Base-by-base conservation (phyloP, 2,113 vertebrate species). In the Cyrtonyx montezumae region DNA sequence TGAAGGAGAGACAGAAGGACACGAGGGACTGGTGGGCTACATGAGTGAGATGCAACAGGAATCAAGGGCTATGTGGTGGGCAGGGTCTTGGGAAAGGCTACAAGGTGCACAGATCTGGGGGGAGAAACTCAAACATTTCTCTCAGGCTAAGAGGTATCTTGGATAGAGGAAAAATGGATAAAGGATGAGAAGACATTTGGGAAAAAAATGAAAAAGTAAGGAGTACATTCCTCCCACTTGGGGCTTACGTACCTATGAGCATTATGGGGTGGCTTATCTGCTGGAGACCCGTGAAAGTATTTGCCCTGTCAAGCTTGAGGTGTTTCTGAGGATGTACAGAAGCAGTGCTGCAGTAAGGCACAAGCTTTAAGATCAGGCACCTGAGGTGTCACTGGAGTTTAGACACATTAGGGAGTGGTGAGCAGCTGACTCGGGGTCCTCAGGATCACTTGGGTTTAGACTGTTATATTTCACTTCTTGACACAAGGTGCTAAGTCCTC, bases 391-490 rank as follows among this genome's bases (percentile, higher is more conserved):
- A 76, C 34, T 80, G 61, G 45, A 86, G 13, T 25, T 80, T 11
- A 67, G 26, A 30, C 42, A 55, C 42, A 56, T 90, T 2, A 0
- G 11, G 2, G 2, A 11, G 0, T 40, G 13, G 8, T 42, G 8
- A 66, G 13, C 28, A 26, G 16, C 49, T 55, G 36, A 62, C 40
- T 7, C 1, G 0, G 23, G 48, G 69, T 88, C 68, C 84, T 82
- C 67, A 48, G 22, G 20, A 21, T 91, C 37, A 30, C 32, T 79
- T 68, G 25, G 14, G 25, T 56, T 84, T 84, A 76, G 53, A 16
- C 32, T 81, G n/a, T 71, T 68, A 9, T 32, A 8, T 89, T 84
- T 81, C 75, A 70, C 26, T 37, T 79, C 20, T 58, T 69, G 20
- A 37, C 42, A 12, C 51, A 30, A 79, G 13, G 8, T 30, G 3